Base-by-base conservation (phyloP, 2,888 invertebrate genomes). In the Phaedon cochleariae region DNA sequence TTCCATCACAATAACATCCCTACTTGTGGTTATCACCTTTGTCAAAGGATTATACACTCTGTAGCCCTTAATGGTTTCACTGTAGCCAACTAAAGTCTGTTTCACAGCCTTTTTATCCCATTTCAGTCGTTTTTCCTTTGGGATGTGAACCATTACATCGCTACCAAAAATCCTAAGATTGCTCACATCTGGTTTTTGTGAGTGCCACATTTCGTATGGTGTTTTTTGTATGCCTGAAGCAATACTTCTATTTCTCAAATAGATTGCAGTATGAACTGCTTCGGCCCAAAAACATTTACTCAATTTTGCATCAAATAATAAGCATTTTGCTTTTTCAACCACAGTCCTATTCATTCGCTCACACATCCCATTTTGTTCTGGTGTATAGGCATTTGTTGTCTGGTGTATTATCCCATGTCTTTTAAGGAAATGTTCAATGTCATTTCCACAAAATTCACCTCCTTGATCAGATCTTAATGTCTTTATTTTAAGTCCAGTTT, bases 141-240 rank as follows among this genome's bases (percentile, higher is more conserved):
- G 77, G 18, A 80, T 63, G 64, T 79, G 77, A 12, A 72, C 73
- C 70, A 77, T 77, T 3, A 74, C 76, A 46, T 72, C 54, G 18
- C 73, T 72, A 15, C 82, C 82, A 76, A 84, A 84, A 37, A 79
- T 73, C 37, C 74, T 64, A 17, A 82, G 31, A 31, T 80, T 71
- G 48, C 62, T 68, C 0, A 84, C 31, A 65, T 79, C 68, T 15
- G 80, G 79, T 70, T 78, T 81, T 1, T 61, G 57, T 18, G 74
- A 72, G 22, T 73, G 20, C 62, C 67, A 71, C 22, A 60, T 31
- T 65, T 69, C 60, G 20, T 51, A 31, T 78, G 81, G 77, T 1
- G 77, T 80, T 68, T 75, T 71, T 29, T 69, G n/a, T 63, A 55
- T 10, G 59, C 34, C 20, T 49, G 53, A 10, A 46, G n/a, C 15